Evolutionary conservation across 1,140 invertebrate genomes (phyloP).

Genomic region (Probaryconus sp.): DNA sequence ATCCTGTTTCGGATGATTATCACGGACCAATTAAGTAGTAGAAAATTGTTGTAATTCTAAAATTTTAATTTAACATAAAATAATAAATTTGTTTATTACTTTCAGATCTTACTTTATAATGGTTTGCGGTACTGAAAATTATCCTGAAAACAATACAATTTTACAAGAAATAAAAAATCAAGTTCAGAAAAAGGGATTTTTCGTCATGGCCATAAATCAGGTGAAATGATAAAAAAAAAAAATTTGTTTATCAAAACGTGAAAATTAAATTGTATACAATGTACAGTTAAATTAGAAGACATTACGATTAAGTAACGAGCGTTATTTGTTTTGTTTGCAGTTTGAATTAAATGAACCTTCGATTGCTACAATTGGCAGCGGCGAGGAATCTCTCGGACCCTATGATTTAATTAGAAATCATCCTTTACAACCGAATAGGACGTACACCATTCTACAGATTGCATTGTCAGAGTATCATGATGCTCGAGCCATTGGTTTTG

Average conservation of each 20-base stretch:
- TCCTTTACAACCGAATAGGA: constrained; percentile 49
- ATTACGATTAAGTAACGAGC: constrained; percentile 26
- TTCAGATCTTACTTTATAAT: constrained; percentile 32
- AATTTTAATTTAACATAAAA: neutral
- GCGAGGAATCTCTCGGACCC: constrained; percentile 50
- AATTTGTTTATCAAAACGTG: neutral
- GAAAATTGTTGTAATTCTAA: neutral
- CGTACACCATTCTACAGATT: constrained; percentile 45
- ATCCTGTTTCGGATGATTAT: constrained; percentile 10
- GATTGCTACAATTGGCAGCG: constrained; percentile 54
- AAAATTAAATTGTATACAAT: no score
- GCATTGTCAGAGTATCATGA: constrained; percentile 43
- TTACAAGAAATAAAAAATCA: constrained; percentile 19
- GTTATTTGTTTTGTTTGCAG: constrained; percentile 44
- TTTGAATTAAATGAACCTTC: constrained; percentile 44
- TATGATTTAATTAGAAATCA: constrained; percentile 59
- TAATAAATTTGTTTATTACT: constrained; percentile 2
- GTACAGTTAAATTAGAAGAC: no score
- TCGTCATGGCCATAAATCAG: constrained; percentile 25
- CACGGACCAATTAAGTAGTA: constrained; percentile 27
- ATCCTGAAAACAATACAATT: constrained; percentile 2
- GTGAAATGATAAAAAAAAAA: constrained; percentile 8
- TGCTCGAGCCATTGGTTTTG: constrained; percentile 32
- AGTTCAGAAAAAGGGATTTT: constrained; percentile 16
- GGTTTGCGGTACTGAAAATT: constrained; percentile 5